phyloP scores from a whole-genome alignment of 2,797 vertebrate genomes.

The Pithecia hirsuta region DNA sequence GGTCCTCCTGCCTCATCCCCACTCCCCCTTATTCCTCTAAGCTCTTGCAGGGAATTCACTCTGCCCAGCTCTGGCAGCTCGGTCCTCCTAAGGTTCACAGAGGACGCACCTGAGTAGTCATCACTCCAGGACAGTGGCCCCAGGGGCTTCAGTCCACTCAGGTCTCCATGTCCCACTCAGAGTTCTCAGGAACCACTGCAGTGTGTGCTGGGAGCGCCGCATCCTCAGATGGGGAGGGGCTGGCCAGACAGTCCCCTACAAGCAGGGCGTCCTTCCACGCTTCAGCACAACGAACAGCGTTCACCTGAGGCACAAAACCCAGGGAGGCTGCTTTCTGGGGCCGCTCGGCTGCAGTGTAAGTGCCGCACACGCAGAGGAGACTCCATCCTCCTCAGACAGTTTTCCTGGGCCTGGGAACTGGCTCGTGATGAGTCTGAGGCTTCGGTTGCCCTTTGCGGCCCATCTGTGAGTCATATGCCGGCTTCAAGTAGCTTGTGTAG shows the following conservation, averaged over 20 bases:
- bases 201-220: neutral
- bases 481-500: accelerated
- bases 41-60: neutral
- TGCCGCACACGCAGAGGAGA: neutral
- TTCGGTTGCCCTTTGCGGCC: neutral
- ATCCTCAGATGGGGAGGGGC: neutral
- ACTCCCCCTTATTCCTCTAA: neutral
- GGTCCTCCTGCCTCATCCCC: neutral
- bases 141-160: neutral
- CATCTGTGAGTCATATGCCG: neutral
- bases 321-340: neutral
- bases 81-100: neutral
- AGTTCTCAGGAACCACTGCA: neutral
- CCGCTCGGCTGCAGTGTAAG: neutral
- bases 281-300: too few species aligned
- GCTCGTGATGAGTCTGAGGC: neutral
- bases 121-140: neutral
- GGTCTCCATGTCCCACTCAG: neutral
- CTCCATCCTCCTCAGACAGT: neutral
- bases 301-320: neutral
- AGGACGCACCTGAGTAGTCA: neutral
- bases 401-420: neutral
- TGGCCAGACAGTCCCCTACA: neutral
- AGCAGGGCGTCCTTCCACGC: neutral
- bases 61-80: too few species aligned